Percentiles rank a stretch among this genome's conserved stretches.
These are phyloP conservation scores for Tamandua tetradactyla DNA, from an alignment of 2,797 vertebrate species.

Conservation along the genomic window DNA sequence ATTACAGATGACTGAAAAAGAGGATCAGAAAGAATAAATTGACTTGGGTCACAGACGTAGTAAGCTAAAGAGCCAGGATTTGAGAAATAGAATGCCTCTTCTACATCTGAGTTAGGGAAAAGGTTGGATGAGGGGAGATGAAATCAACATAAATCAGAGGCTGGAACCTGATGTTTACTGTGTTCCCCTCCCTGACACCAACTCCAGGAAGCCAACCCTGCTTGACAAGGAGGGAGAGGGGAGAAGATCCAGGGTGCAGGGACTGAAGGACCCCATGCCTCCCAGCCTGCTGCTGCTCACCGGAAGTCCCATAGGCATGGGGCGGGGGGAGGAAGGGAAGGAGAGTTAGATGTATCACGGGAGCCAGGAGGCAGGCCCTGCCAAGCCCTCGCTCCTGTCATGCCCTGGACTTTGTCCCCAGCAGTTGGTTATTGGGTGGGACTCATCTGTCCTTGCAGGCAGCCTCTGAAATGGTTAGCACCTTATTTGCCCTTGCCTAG, in stretches of 20 bases:
- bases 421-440: conserved; percentile 32
- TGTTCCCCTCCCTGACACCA: no score
- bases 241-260: neutral
- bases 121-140: neutral
- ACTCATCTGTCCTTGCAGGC: conserved; percentile 28
- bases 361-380: neutral
- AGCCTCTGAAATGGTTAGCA: conserved; percentile 39
- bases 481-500: conserved; percentile 54
- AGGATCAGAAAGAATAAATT: conserved; percentile 34
- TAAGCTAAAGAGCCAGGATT: neutral
- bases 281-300: neutral
- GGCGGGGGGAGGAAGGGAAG: neutral
- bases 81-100: conserved; percentile 27
- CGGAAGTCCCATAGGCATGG: neutral
- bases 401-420: conserved; percentile 72
- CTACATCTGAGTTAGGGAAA: neutral
- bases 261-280: neutral
- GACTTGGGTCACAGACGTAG: neutral
- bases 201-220: neutral
- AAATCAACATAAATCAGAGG: neutral
- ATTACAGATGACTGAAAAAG: conserved; percentile 13
- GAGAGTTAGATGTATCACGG: no score
- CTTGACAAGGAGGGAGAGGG: neutral
- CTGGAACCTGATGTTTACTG: neutral
- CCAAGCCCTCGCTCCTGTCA: neutral